Conservation (phyloP, 2,797 vertebrate genomes). For the Pipistrellus pygmaeus region DNA sequence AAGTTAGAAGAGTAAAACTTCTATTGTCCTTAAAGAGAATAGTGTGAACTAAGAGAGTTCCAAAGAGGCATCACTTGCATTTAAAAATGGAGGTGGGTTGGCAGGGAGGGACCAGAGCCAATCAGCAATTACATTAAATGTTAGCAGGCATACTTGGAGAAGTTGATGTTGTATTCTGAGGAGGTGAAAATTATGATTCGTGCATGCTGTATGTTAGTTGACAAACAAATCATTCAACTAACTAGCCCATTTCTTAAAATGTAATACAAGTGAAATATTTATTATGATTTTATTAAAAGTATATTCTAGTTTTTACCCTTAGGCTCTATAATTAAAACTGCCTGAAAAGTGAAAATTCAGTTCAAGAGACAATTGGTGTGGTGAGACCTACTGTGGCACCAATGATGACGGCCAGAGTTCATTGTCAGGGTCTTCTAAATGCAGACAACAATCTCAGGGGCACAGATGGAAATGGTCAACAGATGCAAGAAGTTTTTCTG, state of each 20-base stretch:
- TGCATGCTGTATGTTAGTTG: not conserved
- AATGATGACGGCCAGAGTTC: not conserved
- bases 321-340: not conserved
- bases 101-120: not conserved
- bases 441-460: not conserved
- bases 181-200: not conserved
- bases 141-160: not conserved
- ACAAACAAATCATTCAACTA: not conserved
- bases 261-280: not conserved
- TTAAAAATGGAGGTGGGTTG: not conserved
- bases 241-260: constrained; percentile 31
- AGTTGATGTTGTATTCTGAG: not conserved
- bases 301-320: not conserved
- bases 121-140: not conserved
- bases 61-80: not conserved
- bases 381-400: not conserved
- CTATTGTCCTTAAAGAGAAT: not conserved
- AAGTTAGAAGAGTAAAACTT: not conserved
- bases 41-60: not conserved
- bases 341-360: not conserved
- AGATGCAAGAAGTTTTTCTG: not conserved
- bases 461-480: not conserved
- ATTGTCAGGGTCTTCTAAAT: not conserved
- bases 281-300: not conserved
- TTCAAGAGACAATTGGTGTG: not conserved